Evolutionary conservation across 2,797 vertebrate species (phyloP).

Genomic region (Lepilemur ruficaudatus): DNA sequence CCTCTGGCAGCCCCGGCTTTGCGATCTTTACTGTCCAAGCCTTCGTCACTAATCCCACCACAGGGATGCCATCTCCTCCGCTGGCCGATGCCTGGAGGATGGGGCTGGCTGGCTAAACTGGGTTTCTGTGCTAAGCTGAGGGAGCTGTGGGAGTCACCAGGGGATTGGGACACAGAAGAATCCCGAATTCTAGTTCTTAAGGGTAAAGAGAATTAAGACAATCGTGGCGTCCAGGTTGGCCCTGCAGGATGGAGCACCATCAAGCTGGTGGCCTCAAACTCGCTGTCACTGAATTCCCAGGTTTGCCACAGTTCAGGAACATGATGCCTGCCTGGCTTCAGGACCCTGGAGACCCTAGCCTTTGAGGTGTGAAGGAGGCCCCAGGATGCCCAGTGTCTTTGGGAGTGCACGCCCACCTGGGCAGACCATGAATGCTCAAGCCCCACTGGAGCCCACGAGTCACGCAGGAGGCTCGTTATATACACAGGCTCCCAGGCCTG

Average conservation of each 20-base stretch:
- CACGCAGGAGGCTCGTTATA: neutral
- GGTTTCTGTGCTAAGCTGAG: neutral
- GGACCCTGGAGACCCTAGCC: neutral
- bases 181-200: neutral
- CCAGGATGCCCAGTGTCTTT: neutral
- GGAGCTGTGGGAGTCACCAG: neutral
- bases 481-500: neutral
- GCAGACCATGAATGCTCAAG: neutral
- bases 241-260: neutral
- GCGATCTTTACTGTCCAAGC: neutral
- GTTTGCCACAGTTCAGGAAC: neutral
- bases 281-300: neutral
- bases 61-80: neutral
- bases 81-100: neutral
- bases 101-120: neutral
- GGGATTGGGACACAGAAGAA: neutral
- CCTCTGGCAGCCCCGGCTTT: neutral
- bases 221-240: neutral
- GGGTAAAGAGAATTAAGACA: neutral
- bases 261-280: neutral
- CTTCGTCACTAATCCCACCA: too few species aligned
- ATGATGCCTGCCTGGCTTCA: neutral
- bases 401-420: neutral
- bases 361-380: neutral
- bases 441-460: neutral